Base-by-base conservation (phyloP, 2,797 vertebrate species). In the Otolemur crassicaudatus region DNA sequence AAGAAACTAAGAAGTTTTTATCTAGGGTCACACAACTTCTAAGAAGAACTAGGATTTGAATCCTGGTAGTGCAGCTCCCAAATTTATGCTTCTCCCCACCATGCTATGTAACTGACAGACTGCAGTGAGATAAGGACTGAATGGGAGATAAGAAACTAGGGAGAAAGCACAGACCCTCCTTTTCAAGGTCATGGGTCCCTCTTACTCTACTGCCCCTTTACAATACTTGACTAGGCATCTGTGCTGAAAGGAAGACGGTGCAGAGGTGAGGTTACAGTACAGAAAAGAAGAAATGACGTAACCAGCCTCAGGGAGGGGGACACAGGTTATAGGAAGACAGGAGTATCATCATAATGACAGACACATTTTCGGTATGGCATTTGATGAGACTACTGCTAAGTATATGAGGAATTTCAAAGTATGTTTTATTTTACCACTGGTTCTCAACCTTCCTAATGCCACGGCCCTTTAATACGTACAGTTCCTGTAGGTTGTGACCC, bases 1-100 rank as follows among this genome's bases (percentile, higher is more conserved):
- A 75, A 81, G 61, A 92, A 92, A 92, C 43, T 46, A 58, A 1
- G 5, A 85, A 29, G 9, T 56, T 82, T 95, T 96, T 83, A 95
- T 69, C 37, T 13, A 70, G 69, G 23, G 37, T 85, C 56, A 91
- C 7, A 88, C 1, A 83, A 63, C 2, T 82, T 79, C 2, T 25
- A 87, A 60, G 29, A 7, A 93, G 60, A 93, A 73, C 31, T 60
- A 85, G 17, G 19, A 79, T 87, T n/a, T 93, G 20, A 84, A 85
- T 84, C 0, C 16, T 60, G 84, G 80, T 22, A 72, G 70, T 87
- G 9, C 75, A 56, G 65, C 27, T 73, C 25, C 27, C 76, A 65
- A 94, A 70, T 80, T 5, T 9, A 65, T 60, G 25, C 31, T 95
- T 53, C 58, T 46, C 90, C 43, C 70, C 61, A 76, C 17, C 53